These are phyloP conservation scores for Valencia hispanica DNA, from an alignment of 2,797 vertebrate species.

Conservation along the genomic window DNA sequence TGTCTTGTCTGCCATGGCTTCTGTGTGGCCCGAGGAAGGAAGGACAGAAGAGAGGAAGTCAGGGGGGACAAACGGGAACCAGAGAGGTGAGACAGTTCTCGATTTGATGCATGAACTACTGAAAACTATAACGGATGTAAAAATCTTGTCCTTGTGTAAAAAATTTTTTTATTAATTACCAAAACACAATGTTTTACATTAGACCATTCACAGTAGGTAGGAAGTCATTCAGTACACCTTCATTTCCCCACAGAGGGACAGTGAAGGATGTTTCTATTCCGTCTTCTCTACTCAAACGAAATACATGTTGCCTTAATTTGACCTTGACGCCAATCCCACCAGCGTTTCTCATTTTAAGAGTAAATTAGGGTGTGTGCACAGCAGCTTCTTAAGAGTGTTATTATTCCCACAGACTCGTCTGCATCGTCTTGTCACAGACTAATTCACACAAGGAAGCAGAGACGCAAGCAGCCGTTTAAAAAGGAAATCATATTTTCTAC, in stretches of 20 bases:
- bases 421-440: background rate
- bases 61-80: constrained; percentile 37
- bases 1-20: constrained; percentile 85
- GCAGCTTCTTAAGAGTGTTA: background rate
- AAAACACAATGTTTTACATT: too few species aligned
- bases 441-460: background rate
- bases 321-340: background rate
- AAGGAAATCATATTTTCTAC: too few species aligned
- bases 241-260: background rate
- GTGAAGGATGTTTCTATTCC: background rate
- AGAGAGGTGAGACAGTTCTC: constrained; percentile 5
- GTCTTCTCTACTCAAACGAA: background rate
- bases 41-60: constrained; percentile 21
- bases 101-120: constrained; percentile 21
- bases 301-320: background rate
- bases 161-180: background rate
- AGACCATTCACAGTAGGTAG: background rate
- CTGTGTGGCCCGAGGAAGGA: constrained; percentile 52
- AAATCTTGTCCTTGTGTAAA: background rate
- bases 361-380: background rate
- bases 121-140: constrained; percentile 9
- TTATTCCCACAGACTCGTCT: background rate
- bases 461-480: background rate
- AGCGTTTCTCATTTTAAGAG: background rate
- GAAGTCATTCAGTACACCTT: background rate